phyloP scores from a whole-genome alignment of 2,797 vertebrate genomes.

The Diglossa cyanea region DNA sequence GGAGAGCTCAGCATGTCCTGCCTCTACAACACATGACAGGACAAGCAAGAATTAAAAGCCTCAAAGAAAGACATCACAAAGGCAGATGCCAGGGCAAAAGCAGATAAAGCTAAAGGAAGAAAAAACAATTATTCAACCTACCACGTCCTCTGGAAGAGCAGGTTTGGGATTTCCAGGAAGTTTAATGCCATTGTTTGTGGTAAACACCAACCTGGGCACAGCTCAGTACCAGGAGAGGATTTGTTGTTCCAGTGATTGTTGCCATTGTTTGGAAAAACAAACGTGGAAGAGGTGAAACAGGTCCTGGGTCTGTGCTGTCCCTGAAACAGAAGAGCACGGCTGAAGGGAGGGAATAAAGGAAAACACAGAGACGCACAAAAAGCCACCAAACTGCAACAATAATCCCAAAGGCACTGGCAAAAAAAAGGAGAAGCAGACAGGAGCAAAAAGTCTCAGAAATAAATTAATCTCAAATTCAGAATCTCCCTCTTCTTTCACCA shows the following conservation, averaged over 20 bases:
- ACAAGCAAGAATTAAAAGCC: background rate
- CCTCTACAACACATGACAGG: background rate
- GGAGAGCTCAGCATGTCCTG: background rate
- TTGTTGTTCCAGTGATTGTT: background rate
- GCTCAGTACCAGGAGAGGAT: background rate
- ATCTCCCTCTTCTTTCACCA: background rate
- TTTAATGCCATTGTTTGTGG: background rate
- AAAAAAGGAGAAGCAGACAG: background rate
- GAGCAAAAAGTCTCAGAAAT: background rate
- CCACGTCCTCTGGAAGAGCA: background rate
- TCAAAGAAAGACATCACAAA: background rate
- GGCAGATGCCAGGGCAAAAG: background rate
- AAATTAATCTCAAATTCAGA: background rate
- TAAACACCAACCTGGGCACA: background rate
- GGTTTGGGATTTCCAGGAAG: background rate
- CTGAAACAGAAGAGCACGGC: background rate
- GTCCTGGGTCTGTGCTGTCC: background rate
- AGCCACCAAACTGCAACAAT: background rate
- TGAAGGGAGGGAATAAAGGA: background rate
- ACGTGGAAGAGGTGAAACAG: background rate
- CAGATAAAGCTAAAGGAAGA: background rate
- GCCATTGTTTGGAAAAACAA: slow-evolving; percentile 1
- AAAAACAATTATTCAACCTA: background rate
- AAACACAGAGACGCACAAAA: background rate
- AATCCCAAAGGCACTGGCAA: background rate